phyloP scores from a whole-genome alignment of 2,113 vertebrate species.

The Hydrolagus affinis region DNA sequence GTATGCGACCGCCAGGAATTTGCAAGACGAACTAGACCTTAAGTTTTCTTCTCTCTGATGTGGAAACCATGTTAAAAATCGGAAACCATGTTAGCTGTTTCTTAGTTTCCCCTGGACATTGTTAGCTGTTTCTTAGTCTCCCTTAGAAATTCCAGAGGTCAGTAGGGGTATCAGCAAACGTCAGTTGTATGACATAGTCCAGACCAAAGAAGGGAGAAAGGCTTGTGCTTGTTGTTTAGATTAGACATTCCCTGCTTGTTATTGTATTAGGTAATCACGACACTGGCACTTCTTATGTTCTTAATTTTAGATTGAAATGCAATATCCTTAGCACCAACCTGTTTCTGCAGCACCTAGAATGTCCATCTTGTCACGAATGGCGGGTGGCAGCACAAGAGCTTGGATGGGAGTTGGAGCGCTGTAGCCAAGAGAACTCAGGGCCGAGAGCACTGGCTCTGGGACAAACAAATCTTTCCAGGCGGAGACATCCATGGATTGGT shows the following conservation, averaged over 20 bases:
- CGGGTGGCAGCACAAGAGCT: slow-evolving; percentile 74
- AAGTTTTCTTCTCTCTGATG: not conserved
- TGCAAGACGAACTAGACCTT: not conserved
- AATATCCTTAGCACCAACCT: slow-evolving; percentile 52
- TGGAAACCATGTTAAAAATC: too few relatives aligned
- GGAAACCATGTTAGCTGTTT: too few relatives aligned
- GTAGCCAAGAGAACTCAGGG: slow-evolving; percentile 80
- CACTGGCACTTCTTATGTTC: too few relatives aligned
- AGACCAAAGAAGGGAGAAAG: too few relatives aligned
- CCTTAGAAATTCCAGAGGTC: too few relatives aligned
- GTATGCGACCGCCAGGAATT: too few relatives aligned
- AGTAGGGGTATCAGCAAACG: too few relatives aligned
- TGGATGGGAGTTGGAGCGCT: slow-evolving; percentile 84
- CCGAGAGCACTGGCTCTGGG: slow-evolving; percentile 68
- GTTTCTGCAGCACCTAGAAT: slow-evolving; percentile 92
- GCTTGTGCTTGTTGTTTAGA: too few relatives aligned
- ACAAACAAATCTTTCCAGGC: slow-evolving; percentile 87
- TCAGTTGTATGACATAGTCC: too few relatives aligned
- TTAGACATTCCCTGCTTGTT: too few relatives aligned
- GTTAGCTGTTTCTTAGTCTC: too few relatives aligned
- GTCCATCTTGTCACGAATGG: slow-evolving; percentile 85
- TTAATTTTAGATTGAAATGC: not conserved
- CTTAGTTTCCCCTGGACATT: too few relatives aligned
- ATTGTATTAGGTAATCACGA: not conserved
- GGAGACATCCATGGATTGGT: slow-evolving; percentile 61